Base-by-base conservation (phyloP, 2,113 vertebrate species). In the Oryzias melastigma region DNA sequence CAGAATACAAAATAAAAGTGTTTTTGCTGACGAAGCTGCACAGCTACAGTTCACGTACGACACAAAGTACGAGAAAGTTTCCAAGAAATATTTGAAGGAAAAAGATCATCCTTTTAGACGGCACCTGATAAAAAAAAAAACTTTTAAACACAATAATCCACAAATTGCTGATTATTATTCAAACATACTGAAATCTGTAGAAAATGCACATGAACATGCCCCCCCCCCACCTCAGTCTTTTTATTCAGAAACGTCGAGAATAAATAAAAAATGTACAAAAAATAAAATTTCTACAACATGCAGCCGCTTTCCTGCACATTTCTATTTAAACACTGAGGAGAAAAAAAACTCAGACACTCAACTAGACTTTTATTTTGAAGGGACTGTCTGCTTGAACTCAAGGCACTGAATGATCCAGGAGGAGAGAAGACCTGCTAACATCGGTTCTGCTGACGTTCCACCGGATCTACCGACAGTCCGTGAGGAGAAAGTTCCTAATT, bases 351-450 rank as follows among this genome's bases (percentile, higher is more conserved):
- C 14, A 18, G 35, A 69, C 42, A 59, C 7, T 52, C 42, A 59
- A 50, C 57, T 61, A 46, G 25, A 76, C n/a, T n/a, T 49, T 46
- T 53, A 40, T 10, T 40, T 19, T n/a, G 5, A 48, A 45, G 25
- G 17, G 35, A 12, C 8, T 8, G 35, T 35, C 76, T 77, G 78
- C 72, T 86, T 72, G 46, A 83, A 84, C 63, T 80, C 82, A 90
- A 91, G 89, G 89, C 89, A 89, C 89, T 79, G 46, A 73, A 86
- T 80, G 54, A 79, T 78, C 62, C 7, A 1, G 72, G 70, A 81
- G 58, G 55, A 60, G 58, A 58, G 63, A 16, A 24, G 53, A 68
- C 27, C 19, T 12, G 8, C n/a, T 15, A 12, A 10, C 12, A 47
- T 18, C n/a, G n/a, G n/a, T 35, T 35, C 35, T 35, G 35, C 35